These are phyloP conservation scores for Calypte anna DNA, from an alignment of 2,113 vertebrate genomes.

Conservation along the genomic window DNA sequence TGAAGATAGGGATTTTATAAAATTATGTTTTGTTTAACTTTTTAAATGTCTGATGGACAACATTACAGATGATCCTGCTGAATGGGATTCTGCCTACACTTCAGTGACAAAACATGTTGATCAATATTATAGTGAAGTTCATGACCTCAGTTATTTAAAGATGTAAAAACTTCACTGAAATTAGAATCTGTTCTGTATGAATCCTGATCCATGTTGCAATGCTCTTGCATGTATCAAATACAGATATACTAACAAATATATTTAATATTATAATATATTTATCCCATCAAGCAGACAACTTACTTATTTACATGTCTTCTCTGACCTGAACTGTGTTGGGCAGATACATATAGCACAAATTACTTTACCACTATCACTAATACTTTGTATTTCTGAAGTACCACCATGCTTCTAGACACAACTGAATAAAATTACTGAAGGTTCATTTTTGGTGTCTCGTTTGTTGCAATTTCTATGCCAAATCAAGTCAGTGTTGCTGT, in stretches of 20 bases:
- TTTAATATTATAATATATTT: not conserved
- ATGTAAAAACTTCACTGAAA: not conserved
- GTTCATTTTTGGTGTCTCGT: not conserved
- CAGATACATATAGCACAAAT: not conserved
- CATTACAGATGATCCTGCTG: not conserved
- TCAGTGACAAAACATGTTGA: not conserved
- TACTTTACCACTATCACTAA: not conserved
- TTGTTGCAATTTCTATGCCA: not conserved
- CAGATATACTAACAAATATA: not conserved
- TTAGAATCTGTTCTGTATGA: not conserved
- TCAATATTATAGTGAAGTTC: not conserved
- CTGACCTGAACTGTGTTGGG: not conserved
- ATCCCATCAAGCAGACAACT: not conserved
- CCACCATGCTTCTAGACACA: not conserved
- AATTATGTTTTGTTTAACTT: not conserved
- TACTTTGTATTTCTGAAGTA: not conserved
- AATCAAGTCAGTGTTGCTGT: not conserved
- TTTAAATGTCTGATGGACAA: not conserved
- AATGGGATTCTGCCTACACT: not conserved
- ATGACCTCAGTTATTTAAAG: not conserved
- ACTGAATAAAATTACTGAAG: not conserved
- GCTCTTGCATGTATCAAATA: not conserved
- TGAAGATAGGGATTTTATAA: not conserved
- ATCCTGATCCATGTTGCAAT: not conserved
- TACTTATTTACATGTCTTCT: not conserved